These are phyloP conservation scores for Phyllostomus hastatus DNA, from an alignment of 2,113 vertebrate species.

Conservation along the genomic window DNA sequence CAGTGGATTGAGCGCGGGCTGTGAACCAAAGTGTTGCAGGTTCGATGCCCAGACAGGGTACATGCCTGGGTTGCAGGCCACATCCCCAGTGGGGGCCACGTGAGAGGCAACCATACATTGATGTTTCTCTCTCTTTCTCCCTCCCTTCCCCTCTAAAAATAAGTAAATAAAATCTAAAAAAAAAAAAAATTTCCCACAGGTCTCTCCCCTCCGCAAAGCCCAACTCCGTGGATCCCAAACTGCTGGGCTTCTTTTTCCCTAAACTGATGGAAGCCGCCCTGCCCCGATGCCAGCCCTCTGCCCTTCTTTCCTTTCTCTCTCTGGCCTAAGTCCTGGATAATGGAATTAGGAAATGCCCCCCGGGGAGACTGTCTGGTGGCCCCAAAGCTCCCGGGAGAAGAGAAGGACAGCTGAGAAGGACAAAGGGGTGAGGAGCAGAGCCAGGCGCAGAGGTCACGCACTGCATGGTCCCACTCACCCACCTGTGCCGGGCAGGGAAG, in stretches of 20 bases:
- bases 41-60: too few species aligned
- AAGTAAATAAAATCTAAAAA: too few species aligned
- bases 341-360: not conserved
- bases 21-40: too few species aligned
- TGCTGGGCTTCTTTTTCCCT: not conserved
- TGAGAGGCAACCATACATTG: too few species aligned
- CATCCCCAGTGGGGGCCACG: too few species aligned
- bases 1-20: too few species aligned
- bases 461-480: too few species aligned
- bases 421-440: not conserved
- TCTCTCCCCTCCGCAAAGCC: not conserved
- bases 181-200: too few species aligned
- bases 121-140: too few species aligned
- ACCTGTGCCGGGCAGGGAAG: not conserved
- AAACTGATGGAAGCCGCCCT: not conserved
- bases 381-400: not conserved
- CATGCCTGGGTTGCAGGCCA: too few species aligned
- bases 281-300: not conserved
- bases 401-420: not conserved
- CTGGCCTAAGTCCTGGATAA: not conserved
- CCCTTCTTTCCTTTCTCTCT: not conserved
- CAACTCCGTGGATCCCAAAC: slow-evolving; percentile 20
- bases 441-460: not conserved
- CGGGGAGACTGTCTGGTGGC: not conserved
- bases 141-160: too few species aligned